These are phyloP conservation scores for Steromphala cineraria DNA, from an alignment of 2,888 invertebrate species.

Conservation along the genomic window DNA sequence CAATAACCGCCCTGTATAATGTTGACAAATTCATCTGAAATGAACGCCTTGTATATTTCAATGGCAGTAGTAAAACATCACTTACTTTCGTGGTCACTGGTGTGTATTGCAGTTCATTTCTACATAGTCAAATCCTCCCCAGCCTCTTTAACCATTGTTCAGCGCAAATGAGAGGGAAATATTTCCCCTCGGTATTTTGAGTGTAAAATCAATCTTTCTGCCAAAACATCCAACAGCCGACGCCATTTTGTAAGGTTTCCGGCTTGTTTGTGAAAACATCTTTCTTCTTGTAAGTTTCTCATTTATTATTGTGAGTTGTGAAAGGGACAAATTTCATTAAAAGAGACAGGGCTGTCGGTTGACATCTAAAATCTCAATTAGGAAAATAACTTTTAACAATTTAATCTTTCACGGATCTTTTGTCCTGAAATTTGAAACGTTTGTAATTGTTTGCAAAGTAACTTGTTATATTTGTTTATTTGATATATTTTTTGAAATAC, in stretches of 20 bases:
- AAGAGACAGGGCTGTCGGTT: background rate
- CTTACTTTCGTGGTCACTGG: background rate
- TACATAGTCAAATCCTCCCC: background rate
- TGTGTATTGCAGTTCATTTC: background rate
- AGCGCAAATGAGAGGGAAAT: background rate
- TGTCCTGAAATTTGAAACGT: background rate
- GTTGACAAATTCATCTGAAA: background rate
- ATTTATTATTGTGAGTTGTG: background rate
- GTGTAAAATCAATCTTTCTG: slow-evolving; percentile 6
- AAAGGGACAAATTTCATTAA: background rate
- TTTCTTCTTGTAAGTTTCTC: background rate
- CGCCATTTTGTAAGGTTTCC: background rate
- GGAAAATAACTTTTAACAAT: background rate
- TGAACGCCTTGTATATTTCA: background rate
- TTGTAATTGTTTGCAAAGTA: background rate
- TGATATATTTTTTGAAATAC: no score
- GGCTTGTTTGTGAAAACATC: background rate
- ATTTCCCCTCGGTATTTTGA: background rate
- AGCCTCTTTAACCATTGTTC: background rate
- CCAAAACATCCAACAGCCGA: background rate
- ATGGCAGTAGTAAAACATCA: background rate
- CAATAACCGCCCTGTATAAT: no score
- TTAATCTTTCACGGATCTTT: background rate
- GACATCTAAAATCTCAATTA: background rate
- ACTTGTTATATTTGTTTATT: background rate